Evolutionary conservation across 2,113 vertebrate genomes (phyloP), one percentile per base, ranked within the genome.

Genomic region (Saguinus midas): DNA sequence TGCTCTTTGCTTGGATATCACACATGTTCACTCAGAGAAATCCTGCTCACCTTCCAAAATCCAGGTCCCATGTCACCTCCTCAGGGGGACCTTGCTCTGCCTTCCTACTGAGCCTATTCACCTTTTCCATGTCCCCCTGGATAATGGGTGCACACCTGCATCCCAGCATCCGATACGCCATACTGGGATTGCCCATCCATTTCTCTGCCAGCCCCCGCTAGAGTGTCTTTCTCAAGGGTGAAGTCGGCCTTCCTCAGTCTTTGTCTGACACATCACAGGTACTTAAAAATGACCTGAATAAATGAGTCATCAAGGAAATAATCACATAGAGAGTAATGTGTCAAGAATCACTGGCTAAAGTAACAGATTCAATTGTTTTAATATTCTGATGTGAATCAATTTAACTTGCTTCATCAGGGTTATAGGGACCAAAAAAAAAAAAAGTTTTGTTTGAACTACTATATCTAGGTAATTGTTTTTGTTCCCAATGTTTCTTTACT

Each of bases 201-300:
- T 84, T 57, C 32, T 52, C 66, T 72, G n/a, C 6, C 4, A 29
- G 35, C 32, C 52, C 40, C n/a, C 18, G 27, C n/a, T n/a, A 45
- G 9, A 45, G 43, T 21, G 13, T 87, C 90, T 68, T 87, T 40
- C 64, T 83, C 37, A 95, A 84, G n/a, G 55, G 79, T 23, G 29
- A 18, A 87, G n/a, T 86, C 9, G 3, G 7, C 48, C 84, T 95
- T 75, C 48, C 66, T 93, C 18, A 68, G 10, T 80, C 70, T 94
- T 79, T 76, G 27, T 68, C 50, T 82, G 75, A 92, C 43, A 92
- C 35, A 76, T 87, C 90, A 84, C 11, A 84, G 45, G 76, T 81
- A 64, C 92, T 80, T 70, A 92, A 84, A 97, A 96, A 45, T n/a
- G 27, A 94, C 29, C 68, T 58, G 64, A 94, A 70, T 66, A 52